A percentile compares a stretch with the other conserved stretches of the same genome.
These are phyloP conservation scores for Rhyzopertha dominica DNA, from an alignment of 1,140 invertebrate species.

Conservation along the genomic window DNA sequence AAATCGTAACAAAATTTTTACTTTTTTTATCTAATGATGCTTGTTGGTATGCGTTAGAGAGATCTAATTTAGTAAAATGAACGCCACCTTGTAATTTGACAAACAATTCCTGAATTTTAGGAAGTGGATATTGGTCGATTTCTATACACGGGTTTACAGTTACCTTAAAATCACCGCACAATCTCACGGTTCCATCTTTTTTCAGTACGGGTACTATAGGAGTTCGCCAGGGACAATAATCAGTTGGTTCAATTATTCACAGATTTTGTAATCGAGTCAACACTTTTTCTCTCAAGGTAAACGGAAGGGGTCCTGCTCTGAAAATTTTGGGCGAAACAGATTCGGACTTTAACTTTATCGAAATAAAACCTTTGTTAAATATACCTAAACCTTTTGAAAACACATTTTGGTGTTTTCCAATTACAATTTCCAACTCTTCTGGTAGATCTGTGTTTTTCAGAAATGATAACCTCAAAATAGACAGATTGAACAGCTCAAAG, in stretches of 20 bases:
- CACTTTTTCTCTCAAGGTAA: too few species aligned
- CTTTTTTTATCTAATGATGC: neutral
- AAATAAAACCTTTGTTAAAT: neutral
- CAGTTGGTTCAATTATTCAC: too few species aligned
- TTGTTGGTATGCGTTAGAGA: conserved; percentile 6
- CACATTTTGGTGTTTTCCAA: neutral
- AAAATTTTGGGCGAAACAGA: too few species aligned
- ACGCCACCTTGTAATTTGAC: conserved; percentile 8
- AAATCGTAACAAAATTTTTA: neutral
- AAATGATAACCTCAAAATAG: too few species aligned
- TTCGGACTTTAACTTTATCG: too few species aligned
- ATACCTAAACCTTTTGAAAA: neutral
- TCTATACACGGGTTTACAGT: conserved; percentile 24
- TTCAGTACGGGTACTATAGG: conserved; percentile 47
- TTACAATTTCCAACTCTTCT: neutral
- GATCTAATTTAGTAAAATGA: conserved; percentile 6
- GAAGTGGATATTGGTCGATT: conserved; percentile 25
- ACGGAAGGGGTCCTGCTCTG: too few species aligned
- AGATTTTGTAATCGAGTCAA: too few species aligned
- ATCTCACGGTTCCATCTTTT: conserved; percentile 32
- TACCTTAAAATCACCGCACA: conserved; percentile 18
- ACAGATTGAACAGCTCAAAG: too few species aligned
- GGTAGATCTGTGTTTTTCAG: too few species aligned
- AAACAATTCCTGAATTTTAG: too few species aligned
- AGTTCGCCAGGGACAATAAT: too few species aligned